phyloP scores from a whole-genome alignment of 2,888 invertebrate species.

The Ectemnius continuus region DNA sequence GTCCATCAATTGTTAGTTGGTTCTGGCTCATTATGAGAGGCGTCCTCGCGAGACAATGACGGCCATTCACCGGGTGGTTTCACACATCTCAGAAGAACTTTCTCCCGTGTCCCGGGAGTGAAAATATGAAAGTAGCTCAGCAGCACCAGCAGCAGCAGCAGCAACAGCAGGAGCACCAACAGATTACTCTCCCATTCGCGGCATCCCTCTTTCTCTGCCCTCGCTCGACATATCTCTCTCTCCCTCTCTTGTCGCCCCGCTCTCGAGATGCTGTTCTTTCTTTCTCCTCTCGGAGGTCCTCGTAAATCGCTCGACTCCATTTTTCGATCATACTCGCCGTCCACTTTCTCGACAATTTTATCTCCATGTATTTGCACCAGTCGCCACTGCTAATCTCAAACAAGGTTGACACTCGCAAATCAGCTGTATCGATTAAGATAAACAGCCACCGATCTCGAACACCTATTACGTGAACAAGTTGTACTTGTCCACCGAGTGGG shows the following conservation, averaged over 20 bases:
- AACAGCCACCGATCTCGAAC: too few relatives aligned
- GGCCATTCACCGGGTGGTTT: constrained; percentile 68
- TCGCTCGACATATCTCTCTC: constrained; percentile 30
- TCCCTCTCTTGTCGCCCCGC: constrained; percentile 14
- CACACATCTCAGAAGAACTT: constrained; percentile 72
- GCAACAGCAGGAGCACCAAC: constrained; percentile 46
- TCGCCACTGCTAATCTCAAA: neutral
- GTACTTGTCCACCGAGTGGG: too few relatives aligned
- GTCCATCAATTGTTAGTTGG: neutral
- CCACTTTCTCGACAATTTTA: neutral
- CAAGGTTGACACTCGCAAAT: too few relatives aligned
- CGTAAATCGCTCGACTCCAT: constrained; percentile 10
- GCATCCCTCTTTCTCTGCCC: constrained; percentile 29
- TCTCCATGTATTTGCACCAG: neutral
- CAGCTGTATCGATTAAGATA: too few relatives aligned
- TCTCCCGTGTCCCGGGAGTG: constrained; percentile 77
- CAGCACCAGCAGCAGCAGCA: constrained; percentile 17
- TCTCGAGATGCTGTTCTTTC: too few relatives aligned
- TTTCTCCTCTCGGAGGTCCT: neutral
- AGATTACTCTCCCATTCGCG: constrained; percentile 65
- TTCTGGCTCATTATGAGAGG: constrained; percentile 43
- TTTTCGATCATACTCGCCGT: constrained; percentile 7
- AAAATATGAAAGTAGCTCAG: constrained; percentile 78
- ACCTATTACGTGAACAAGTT: too few relatives aligned
- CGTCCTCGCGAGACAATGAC: constrained; percentile 66